phyloP scores from a whole-genome alignment of 92 coral and sea anemone species.

The Porites divaricata region DNA sequence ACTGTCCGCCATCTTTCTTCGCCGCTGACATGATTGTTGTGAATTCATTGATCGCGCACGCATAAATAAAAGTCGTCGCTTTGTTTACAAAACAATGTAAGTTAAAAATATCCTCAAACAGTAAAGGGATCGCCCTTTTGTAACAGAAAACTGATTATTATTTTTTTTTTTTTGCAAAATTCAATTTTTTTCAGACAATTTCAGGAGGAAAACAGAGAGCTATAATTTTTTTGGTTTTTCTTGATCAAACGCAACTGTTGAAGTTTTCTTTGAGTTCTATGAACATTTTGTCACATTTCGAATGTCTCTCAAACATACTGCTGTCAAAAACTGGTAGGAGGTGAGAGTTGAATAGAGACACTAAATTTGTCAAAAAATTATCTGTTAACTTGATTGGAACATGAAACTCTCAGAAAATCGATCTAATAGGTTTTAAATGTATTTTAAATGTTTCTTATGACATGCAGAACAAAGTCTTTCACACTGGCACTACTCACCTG shows the following conservation, averaged over 20 bases:
- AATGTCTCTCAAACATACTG: background rate
- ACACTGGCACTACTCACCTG: background rate
- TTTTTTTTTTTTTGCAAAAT: background rate
- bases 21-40: conserved; percentile 46
- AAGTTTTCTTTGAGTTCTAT: no score
- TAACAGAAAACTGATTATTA: no score
- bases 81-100: conserved; percentile 36
- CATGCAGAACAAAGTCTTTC: background rate
- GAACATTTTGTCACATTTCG: background rate
- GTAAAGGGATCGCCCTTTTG: background rate
- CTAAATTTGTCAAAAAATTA: background rate
- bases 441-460: background rate
- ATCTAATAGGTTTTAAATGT: background rate
- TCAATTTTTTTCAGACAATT: background rate
- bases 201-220: background rate
- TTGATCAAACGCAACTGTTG: no score
- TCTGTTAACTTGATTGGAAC: background rate
- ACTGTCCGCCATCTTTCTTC: conserved; percentile 83
- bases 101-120: background rate
- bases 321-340: background rate
- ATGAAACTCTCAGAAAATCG: background rate
- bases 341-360: background rate
- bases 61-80: conserved; percentile 10
- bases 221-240: background rate
- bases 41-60: conserved; percentile 42